These are phyloP conservation scores for Aplocera efformata DNA, from an alignment of 2,888 invertebrate species.

Conservation along the genomic window DNA sequence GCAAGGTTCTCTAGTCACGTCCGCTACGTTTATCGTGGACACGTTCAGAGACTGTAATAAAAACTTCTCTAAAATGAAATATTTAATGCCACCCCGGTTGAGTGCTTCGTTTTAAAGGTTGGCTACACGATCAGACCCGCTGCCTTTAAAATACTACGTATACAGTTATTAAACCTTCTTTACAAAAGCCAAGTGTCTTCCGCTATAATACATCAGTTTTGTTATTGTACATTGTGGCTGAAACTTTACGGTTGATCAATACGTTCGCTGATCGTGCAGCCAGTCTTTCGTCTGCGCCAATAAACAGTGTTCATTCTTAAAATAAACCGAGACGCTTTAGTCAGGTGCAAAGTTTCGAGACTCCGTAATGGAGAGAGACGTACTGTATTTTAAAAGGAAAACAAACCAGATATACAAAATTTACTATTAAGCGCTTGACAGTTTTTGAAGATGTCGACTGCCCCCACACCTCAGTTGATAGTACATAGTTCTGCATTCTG, in stretches of 20 bases:
- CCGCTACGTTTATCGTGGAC: constrained; percentile 69
- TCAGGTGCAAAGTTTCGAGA: constrained; percentile 28
- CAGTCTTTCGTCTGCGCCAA: constrained; percentile 33
- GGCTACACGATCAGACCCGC: too few relatives aligned
- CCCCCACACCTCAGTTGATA: too few relatives aligned
- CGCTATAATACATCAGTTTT: too few relatives aligned
- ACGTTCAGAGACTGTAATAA: constrained; percentile 74
- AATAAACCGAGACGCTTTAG: constrained; percentile 40
- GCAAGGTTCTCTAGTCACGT: constrained; percentile 73
- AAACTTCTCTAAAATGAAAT: constrained; percentile 79
- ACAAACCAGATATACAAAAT: constrained; percentile 11
- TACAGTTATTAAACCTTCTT: too few relatives aligned
- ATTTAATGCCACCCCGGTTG: constrained; percentile 68
- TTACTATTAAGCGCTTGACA: neutral
- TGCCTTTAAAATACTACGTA: too few relatives aligned
- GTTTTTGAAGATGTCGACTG: too few relatives aligned
- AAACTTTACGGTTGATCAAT: too few relatives aligned
- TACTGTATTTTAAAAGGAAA: constrained; percentile 10
- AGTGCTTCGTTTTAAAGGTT: constrained; percentile 46
- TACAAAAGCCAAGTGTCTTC: too few relatives aligned
- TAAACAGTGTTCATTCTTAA: constrained; percentile 58
- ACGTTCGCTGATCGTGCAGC: too few relatives aligned
- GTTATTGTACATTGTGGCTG: too few relatives aligned
- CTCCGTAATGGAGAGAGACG: constrained; percentile 10
- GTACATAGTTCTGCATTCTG: too few relatives aligned